Percentiles rank a stretch among this genome's conserved stretches.
These are phyloP conservation scores for Mormyrops boulengeri DNA, from an alignment of 2,797 vertebrate species.

Conservation along the genomic window DNA sequence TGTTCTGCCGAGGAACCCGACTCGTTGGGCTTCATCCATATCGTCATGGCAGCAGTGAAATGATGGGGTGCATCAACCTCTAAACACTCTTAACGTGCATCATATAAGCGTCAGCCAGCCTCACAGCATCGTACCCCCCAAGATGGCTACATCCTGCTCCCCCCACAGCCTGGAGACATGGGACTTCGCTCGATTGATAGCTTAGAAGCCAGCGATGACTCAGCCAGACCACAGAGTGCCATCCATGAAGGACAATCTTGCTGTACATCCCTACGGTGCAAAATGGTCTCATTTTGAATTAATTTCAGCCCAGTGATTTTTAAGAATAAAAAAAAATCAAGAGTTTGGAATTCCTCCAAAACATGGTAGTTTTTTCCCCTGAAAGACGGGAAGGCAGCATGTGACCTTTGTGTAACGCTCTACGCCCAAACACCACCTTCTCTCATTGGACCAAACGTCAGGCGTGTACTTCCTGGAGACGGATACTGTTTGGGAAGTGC, in stretches of 20 bases:
- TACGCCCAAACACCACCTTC: not conserved
- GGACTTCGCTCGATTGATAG: not conserved
- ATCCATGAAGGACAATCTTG: not conserved
- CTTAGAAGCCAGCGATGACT: not conserved
- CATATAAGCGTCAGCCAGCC: not conserved
- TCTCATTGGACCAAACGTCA: not conserved
- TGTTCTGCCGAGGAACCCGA: not conserved
- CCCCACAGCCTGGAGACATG: not conserved
- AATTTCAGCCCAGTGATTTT: not conserved
- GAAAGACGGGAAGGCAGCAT: not conserved
- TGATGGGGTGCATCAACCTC: not conserved
- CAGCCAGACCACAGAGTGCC: not conserved
- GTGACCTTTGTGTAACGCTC: not conserved
- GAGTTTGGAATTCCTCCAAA: not conserved
- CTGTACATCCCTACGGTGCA: not conserved
- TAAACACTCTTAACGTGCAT: not conserved
- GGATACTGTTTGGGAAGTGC: not conserved
- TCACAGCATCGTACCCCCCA: not conserved
- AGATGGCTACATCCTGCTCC: not conserved
- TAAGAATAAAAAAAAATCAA: not conserved
- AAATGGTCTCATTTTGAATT: not conserved
- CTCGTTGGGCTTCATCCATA: not conserved
- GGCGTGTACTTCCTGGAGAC: not conserved
- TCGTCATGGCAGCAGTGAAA: not conserved
- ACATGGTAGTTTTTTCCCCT: not conserved